Percentiles rank a stretch among this genome's conserved stretches.
Evolutionary conservation across 2,888 invertebrate genomes (phyloP).

Genomic region (Lottia gigantea): DNA sequence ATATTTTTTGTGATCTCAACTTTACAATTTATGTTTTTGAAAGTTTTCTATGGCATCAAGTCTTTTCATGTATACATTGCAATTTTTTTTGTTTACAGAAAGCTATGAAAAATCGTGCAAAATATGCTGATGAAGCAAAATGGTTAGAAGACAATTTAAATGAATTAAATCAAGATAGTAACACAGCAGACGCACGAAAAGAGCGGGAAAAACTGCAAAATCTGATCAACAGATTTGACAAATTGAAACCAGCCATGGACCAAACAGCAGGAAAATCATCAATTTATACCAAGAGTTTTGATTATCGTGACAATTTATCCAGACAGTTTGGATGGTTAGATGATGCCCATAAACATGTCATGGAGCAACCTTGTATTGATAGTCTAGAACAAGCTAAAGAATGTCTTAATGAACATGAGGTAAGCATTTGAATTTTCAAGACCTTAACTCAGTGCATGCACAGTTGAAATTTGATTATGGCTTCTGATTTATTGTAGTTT

Average conservation of each 20-base stretch:
- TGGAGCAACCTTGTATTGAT: slow-evolving; percentile 57
- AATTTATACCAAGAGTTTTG: slow-evolving; percentile 90
- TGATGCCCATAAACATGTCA: slow-evolving; percentile 53
- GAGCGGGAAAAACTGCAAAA: slow-evolving; percentile 85
- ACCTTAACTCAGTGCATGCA: too few species aligned
- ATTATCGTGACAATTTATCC: slow-evolving; percentile 88
- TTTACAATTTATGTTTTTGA: too few species aligned
- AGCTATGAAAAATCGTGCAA: slow-evolving; percentile 53
- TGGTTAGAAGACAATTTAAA: slow-evolving; percentile 93
- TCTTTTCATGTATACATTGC: neutral
- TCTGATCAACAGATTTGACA: slow-evolving; percentile 78
- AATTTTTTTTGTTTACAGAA: slow-evolving; percentile 43
- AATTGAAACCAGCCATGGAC: slow-evolving; percentile 88
- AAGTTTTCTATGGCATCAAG: too few species aligned
- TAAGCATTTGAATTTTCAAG: slow-evolving; percentile 25
- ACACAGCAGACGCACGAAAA: slow-evolving; percentile 81
- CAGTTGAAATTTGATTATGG: too few species aligned
- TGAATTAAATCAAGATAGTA: slow-evolving; percentile 84
- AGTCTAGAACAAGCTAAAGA: slow-evolving; percentile 58
- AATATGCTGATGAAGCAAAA: slow-evolving; percentile 84
- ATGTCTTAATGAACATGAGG: slow-evolving; percentile 61
- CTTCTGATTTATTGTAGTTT: too few species aligned
- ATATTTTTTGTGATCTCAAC: too few species aligned
- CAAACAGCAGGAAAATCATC: slow-evolving; percentile 93
- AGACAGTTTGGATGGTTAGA: slow-evolving; percentile 79